These are phyloP conservation scores for Gymnoscopelus braueri DNA, from an alignment of 2,797 vertebrate genomes.

Conservation along the genomic window DNA sequence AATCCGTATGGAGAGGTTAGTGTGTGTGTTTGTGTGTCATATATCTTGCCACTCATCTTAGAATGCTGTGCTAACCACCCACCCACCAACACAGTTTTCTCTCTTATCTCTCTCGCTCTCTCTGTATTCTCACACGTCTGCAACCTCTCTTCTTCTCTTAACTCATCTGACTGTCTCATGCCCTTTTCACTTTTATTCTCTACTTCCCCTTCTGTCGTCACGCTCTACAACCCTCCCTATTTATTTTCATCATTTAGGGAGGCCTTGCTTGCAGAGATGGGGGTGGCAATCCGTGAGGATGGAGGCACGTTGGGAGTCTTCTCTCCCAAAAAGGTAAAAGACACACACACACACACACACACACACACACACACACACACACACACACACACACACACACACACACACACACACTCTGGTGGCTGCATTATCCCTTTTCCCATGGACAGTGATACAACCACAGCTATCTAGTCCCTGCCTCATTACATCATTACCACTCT, in stretches of 20 bases:
- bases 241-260: slow-evolving; percentile 80
- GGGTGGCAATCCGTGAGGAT: slow-evolving; percentile 97
- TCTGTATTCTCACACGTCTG: slow-evolving; percentile 40
- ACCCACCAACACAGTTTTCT: slow-evolving; percentile 29
- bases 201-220: slow-evolving; percentile 4
- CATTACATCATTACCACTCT: slow-evolving; percentile 29
- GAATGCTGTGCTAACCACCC: slow-evolving; percentile 7
- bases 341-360: not conserved
- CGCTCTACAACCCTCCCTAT: slow-evolving; percentile 21
- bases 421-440: slow-evolving; percentile 5
- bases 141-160: slow-evolving; percentile 26
- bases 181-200: too few relatives aligned
- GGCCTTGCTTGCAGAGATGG: slow-evolving; percentile 97
- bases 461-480: slow-evolving; percentile 19
- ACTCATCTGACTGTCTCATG: too few relatives aligned
- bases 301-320: slow-evolving; percentile 98
- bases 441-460: slow-evolving; percentile 21
- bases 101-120: slow-evolving; percentile 33
- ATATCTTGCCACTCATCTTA: not conserved
- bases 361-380: not conserved
- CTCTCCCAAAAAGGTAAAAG: slow-evolving; percentile 97
- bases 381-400: not conserved
- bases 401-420: not conserved
- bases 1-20: slow-evolving; percentile 98
- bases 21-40: slow-evolving; percentile 15